phyloP scores from a whole-genome alignment of 2,888 invertebrate species.

The Drosophila kanekoi region DNA sequence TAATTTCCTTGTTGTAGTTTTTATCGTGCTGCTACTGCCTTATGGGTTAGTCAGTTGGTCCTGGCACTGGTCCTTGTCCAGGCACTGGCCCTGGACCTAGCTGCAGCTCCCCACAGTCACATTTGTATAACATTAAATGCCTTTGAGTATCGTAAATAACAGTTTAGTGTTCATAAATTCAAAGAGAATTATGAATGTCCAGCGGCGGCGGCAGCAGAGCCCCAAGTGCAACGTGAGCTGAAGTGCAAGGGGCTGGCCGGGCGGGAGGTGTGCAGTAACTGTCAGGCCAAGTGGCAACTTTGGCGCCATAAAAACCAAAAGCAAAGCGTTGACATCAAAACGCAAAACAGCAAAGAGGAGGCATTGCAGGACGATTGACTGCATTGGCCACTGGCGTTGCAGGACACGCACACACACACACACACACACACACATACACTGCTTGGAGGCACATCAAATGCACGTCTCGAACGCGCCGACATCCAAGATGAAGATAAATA shows the following conservation, averaged over 20 bases:
- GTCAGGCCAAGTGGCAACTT: constrained; percentile 54
- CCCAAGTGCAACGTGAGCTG: constrained; percentile 55
- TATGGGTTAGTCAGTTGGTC: constrained; percentile 10
- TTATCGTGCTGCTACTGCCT: constrained; percentile 35
- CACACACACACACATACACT: background rate
- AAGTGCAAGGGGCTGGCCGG: background rate
- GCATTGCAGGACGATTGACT: constrained; percentile 60
- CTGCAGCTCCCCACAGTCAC: constrained; percentile 63
- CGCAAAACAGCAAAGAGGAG: constrained; percentile 67
- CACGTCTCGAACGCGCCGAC: constrained; percentile 70
- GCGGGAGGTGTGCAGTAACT: constrained; percentile 2
- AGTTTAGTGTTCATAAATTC: constrained; percentile 83
- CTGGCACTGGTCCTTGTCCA: constrained; percentile 14
- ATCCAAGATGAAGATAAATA: constrained; percentile 73
- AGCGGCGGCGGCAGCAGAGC: constrained; percentile 43
- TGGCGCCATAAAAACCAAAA: constrained; percentile 63
- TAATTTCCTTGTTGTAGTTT: constrained; percentile 49
- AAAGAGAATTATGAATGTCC: constrained; percentile 82
- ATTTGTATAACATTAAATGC: constrained; percentile 80
- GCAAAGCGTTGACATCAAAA: constrained; percentile 64
- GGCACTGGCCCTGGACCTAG: constrained; percentile 11
- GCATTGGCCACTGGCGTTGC: constrained; percentile 45
- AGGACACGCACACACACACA: constrained; percentile 26
- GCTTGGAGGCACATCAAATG: constrained; percentile 64
- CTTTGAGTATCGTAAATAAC: constrained; percentile 83